Base-by-base conservation (phyloP, 1,140 invertebrate species). In the Melitaea cinxia region DNA sequence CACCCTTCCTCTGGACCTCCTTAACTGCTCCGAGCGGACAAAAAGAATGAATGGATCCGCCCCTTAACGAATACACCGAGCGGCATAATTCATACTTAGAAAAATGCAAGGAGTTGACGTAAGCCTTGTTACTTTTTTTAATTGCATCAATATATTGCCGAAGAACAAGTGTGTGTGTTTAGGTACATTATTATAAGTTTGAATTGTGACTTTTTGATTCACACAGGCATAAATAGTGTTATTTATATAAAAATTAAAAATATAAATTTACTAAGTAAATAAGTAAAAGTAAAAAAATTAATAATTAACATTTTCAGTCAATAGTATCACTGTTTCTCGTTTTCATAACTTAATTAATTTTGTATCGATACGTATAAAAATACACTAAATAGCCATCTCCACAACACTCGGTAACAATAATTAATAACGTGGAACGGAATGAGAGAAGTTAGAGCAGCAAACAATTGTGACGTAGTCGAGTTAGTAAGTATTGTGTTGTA, bases 31-130 rank as follows among this genome's bases (percentile, higher is more conserved):
- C 63, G 65, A 78, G 80, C 83, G 85, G 83, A 87, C 88, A 90
- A 90, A 90, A 90, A 90, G 88, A 90, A 88, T 90, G 88, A 90
- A 90, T 90, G 77, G 83, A 89, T 88, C 85, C 88, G 85, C 88
- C 88, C 87, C 88, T 86, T 88, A 86, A 86, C 85, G 85, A 88
- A 88, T 88, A 89, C 87, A 89, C 85, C 84, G 85, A 88, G 76
- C 85, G 84, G 85, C 82, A 90, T 90, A 90, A 90, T 90, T 90
- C 82, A 85, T 90, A 88, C 84, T 88, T 88, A 88, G 80, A 77
- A 85, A 86, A 88, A 72, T 86, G 82, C 77, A 88, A 88, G 85
- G 84, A 88, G 85, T 82, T 88, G 80, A 88, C 85, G 80, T 88
- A 72, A 66, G 83, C 70, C 76, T 74, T 82, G 82, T 61, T 81